Percentiles rank a stretch among this genome's conserved stretches.
Evolutionary conservation across 2,888 invertebrate species (phyloP).

Genomic region (Timema podura): DNA sequence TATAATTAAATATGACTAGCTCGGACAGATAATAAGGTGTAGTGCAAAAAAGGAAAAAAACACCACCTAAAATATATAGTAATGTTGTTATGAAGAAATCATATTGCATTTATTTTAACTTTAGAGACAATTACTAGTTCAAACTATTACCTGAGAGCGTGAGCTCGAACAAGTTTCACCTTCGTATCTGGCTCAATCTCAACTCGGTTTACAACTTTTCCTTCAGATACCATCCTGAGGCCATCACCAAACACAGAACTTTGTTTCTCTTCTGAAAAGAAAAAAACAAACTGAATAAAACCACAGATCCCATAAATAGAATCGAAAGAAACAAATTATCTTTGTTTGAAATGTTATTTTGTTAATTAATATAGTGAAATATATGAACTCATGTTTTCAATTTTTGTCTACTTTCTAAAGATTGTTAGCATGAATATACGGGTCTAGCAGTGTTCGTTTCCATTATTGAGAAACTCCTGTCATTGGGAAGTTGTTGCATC

Average conservation of each 20-base stretch:
- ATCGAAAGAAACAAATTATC: conserved; percentile 9
- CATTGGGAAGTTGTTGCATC: too few relatives aligned
- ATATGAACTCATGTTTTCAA: too few relatives aligned
- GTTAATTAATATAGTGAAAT: too few relatives aligned
- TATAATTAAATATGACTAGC: too few relatives aligned
- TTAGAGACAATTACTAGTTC: background rate
- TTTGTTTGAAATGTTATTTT: background rate
- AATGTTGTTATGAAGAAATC: background rate
- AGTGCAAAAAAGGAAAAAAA: too few relatives aligned
- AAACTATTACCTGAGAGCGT: conserved; percentile 44
- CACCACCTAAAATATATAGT: background rate
- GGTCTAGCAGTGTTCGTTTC: too few relatives aligned
- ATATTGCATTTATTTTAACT: background rate
- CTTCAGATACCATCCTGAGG: conserved; percentile 60
- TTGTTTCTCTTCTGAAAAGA: conserved; percentile 54
- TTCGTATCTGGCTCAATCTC: conserved; percentile 60
- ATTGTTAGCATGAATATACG: too few relatives aligned
- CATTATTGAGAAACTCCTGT: too few relatives aligned
- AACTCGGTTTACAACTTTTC: conserved; percentile 58
- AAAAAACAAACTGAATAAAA: background rate
- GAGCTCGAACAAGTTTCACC: conserved; percentile 57
- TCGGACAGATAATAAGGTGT: too few relatives aligned
- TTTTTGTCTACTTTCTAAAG: too few relatives aligned
- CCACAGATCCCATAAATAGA: conserved; percentile 9
- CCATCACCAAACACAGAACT: conserved; percentile 71